Conservation (phyloP, 2,797 vertebrate genomes). For the Carapus acus region DNA sequence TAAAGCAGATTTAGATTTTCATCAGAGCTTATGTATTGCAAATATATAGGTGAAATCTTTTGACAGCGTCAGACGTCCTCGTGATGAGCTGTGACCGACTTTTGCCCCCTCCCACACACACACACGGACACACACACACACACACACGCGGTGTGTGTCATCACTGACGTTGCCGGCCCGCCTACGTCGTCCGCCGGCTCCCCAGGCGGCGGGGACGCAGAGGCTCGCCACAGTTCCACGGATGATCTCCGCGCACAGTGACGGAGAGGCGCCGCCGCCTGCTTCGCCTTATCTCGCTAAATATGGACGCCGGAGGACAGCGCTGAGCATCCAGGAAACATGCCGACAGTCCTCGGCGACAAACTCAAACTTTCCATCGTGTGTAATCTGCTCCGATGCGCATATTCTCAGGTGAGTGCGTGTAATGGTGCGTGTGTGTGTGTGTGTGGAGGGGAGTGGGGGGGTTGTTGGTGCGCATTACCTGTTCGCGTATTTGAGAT, state of each 20-base stretch:
- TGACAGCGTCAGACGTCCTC: no score
- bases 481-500: neutral
- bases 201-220: slow-evolving; percentile 24
- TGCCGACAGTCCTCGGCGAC: slow-evolving; percentile 66
- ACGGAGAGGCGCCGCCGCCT: no score
- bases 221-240: slow-evolving; percentile 23
- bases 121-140: no score
- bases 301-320: slow-evolving; percentile 63
- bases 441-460: no score
- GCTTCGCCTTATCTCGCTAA: no score
- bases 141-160: slow-evolving; percentile 54
- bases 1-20: no score
- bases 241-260: slow-evolving; percentile 20
- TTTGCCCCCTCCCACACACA: no score
- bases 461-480: no score
- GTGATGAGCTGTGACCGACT: no score
- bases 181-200: slow-evolving; percentile 48
- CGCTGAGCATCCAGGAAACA: slow-evolving; percentile 64
- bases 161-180: slow-evolving; percentile 58
- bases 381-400: slow-evolving; percentile 65
- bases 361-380: slow-evolving; percentile 69
- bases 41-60: no score
- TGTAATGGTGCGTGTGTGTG: slow-evolving; percentile 48
- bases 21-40: no score
- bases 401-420: slow-evolving; percentile 67